Evolutionary conservation across 2,113 vertebrate species (phyloP).

Genomic region (Nothocercus julius): DNA sequence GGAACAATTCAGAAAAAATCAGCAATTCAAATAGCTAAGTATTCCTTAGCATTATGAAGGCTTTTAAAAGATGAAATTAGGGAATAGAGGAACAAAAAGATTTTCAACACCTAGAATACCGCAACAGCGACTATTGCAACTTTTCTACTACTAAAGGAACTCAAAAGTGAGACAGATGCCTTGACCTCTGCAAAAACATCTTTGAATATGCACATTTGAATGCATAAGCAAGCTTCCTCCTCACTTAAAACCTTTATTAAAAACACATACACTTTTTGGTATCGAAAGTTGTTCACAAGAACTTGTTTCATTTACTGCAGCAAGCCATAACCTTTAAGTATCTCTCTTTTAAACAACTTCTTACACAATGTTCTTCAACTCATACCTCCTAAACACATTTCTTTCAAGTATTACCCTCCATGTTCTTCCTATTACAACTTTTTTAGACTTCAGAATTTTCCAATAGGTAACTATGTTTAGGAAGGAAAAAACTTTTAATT

Average conservation of each 20-base stretch:
- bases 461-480: background rate
- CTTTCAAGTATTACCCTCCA: background rate
- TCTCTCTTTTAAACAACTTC: background rate
- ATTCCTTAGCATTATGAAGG: background rate
- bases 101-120: background rate
- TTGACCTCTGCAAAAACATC: background rate
- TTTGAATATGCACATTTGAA: background rate
- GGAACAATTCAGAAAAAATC: background rate
- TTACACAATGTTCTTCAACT: background rate
- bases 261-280: background rate
- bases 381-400: rapidly evolving
- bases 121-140: background rate
- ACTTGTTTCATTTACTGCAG: background rate
- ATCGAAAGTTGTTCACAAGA: background rate
- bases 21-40: background rate
- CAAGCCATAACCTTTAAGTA: background rate
- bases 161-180: background rate
- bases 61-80: background rate
- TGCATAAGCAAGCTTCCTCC: background rate
- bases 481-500: background rate
- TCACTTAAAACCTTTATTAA: background rate
- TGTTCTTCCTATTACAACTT: background rate
- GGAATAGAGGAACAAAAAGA: background rate
- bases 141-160: background rate
- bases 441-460: background rate